Base-by-base conservation (phyloP, 1,140 invertebrate species). In the Teleogryllus occipitalis region DNA sequence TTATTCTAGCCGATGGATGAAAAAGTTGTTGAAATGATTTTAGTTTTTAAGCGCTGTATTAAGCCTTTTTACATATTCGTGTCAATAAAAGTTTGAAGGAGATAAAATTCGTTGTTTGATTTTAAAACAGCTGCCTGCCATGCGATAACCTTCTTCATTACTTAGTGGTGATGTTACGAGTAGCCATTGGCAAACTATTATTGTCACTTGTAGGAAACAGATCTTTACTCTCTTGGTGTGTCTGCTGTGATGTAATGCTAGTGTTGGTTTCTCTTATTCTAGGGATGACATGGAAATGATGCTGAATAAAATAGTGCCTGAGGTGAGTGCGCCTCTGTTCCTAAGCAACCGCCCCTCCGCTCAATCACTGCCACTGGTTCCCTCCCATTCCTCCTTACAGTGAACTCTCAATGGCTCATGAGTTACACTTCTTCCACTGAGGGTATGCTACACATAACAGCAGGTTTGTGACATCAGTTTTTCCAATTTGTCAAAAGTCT, bases 281-380 rank as follows among this genome's bases (percentile, higher is more conserved):
- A 86, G 96, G 88, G 95, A 97, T 85, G 97, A 98, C 85, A 97
- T 98, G 95, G 96, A 98, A 89, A 98, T 97, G 95, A 98, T 98
- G 95, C 90, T 98, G 86, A 97, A 98, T 88, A 97, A 97, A 93
- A 96, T 98, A 88, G 95, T 98, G 89, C 97, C 97, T 88, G 97
- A 98, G 88, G 90, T 90, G 87, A 85, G 86, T 82, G 78, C 22
- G 22, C 21, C 65, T 65, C 54, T 39, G 18, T 65, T 65, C 54
- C 54, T 65, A 18, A 65, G 18, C 10, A 65, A 65, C 54, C 27
- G 27, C 1, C 27, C 27, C 27, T 39, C 27, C 27, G 27, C 1
- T 5, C 27, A 39, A 39, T 39, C 27, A 39, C 27, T 39, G 5
- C 27, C 27, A 1, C 27, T 2, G 27, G 27, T 39, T 5, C 27